Conservation (phyloP, 1,140 invertebrate species). For the Papilio polyxenes region DNA sequence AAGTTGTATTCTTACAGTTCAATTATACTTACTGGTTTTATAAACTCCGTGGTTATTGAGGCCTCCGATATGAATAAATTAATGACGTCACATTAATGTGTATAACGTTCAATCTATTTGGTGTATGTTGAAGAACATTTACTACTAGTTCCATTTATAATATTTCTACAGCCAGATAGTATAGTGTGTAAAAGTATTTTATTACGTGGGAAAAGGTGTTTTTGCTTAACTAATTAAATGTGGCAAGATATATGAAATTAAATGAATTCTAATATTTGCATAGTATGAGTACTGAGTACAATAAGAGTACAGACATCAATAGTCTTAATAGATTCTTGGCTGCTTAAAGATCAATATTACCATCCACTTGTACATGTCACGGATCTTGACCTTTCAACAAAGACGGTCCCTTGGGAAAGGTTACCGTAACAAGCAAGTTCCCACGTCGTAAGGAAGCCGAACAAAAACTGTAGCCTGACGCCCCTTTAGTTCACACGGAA, state of each 20-base stretch:
- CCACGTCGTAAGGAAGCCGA: slow-evolving; percentile 35
- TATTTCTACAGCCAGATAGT: neutral
- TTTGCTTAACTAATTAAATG: neutral
- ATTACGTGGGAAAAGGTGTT: neutral
- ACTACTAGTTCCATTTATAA: neutral
- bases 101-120: neutral
- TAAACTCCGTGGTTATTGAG: slow-evolving; percentile 1
- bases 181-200: neutral
- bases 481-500: slow-evolving; percentile 29
- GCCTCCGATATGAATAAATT: slow-evolving; percentile 12
- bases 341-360: neutral
- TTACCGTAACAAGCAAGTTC: slow-evolving; percentile 20
- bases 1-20: neutral
- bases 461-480: slow-evolving; percentile 15
- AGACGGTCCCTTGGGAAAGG: slow-evolving; percentile 32
- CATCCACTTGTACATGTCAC: neutral
- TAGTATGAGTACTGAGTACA: neutral
- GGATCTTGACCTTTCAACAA: slow-evolving; percentile 35
- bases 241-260: no score
- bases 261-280: no score
- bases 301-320: neutral
- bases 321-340: neutral
- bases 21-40: neutral
- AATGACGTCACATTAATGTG: slow-evolving; percentile 5
- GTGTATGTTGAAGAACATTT: neutral